phyloP scores from a whole-genome alignment of 2,797 vertebrate species.

The Mallotus villosus region DNA sequence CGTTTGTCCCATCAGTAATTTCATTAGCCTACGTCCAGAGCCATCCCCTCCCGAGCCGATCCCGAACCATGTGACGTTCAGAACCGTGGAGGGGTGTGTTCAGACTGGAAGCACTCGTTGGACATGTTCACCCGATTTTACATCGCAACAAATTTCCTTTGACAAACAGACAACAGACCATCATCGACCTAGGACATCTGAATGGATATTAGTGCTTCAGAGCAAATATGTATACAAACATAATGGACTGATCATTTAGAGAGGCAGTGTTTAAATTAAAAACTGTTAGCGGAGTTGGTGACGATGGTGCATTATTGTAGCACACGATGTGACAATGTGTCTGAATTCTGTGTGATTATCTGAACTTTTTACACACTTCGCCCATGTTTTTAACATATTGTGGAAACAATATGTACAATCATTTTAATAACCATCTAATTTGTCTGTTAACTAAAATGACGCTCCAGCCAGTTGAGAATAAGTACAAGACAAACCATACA shows the following conservation, averaged over 20 bases:
- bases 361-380: neutral
- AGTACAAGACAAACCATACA: no score
- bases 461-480: no score
- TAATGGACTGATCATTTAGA: neutral
- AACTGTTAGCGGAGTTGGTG: neutral
- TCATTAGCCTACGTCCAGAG: conserved; percentile 30
- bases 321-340: neutral
- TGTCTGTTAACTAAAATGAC: no score
- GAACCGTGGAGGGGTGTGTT: conserved; percentile 54
- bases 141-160: conserved; percentile 58
- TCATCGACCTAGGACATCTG: neutral
- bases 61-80: conserved; percentile 64
- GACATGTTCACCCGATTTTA: conserved; percentile 31
- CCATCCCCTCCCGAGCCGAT: neutral
- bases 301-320: neutral
- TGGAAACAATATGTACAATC: no score
- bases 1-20: conserved; percentile 43
- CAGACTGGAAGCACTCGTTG: conserved; percentile 62
- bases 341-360: neutral
- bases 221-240: neutral
- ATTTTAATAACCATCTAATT: no score
- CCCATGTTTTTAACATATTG: neutral
- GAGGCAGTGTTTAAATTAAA: neutral
- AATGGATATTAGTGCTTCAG: neutral
- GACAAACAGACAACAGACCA: conserved; percentile 31